Percentiles rank a stretch among this genome's conserved stretches.
Evolutionary conservation across 2,113 vertebrate genomes (phyloP).

Genomic region (Gila orcuttii): DNA sequence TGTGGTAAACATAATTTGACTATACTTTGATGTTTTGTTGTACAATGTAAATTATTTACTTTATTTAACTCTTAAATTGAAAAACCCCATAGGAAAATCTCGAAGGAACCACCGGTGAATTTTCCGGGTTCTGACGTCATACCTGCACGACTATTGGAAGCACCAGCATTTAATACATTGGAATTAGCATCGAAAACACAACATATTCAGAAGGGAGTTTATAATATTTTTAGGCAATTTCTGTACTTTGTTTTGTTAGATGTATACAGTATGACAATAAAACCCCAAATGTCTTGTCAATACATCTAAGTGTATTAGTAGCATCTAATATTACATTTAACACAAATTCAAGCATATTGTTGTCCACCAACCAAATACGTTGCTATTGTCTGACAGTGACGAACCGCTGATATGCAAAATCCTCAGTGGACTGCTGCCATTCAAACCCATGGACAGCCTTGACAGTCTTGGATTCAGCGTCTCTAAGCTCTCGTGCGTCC

Average conservation of each 20-base stretch:
- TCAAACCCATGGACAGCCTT: conserved; percentile 61
- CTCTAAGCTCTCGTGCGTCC: conserved; percentile 68
- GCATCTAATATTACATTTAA: background rate
- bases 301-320: background rate
- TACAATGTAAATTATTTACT: too few species aligned
- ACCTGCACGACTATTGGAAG: background rate
- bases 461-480: conserved; percentile 65
- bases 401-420: conserved; percentile 48
- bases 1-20: too few species aligned
- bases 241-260: background rate
- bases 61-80: too few species aligned
- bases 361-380: conserved; percentile 54
- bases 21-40: too few species aligned
- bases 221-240: background rate
- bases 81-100: too few species aligned
- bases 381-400: conserved; percentile 34
- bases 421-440: conserved; percentile 64
- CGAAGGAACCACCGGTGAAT: too few species aligned
- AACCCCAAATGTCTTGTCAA: background rate
- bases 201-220: background rate
- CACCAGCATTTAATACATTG: background rate
- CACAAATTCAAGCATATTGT: conserved; percentile 53
- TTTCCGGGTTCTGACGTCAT: too few species aligned
- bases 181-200: background rate
- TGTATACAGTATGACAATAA: background rate